Conservation (phyloP, 1,140 invertebrate genomes). For the Micrasema longulum region DNA sequence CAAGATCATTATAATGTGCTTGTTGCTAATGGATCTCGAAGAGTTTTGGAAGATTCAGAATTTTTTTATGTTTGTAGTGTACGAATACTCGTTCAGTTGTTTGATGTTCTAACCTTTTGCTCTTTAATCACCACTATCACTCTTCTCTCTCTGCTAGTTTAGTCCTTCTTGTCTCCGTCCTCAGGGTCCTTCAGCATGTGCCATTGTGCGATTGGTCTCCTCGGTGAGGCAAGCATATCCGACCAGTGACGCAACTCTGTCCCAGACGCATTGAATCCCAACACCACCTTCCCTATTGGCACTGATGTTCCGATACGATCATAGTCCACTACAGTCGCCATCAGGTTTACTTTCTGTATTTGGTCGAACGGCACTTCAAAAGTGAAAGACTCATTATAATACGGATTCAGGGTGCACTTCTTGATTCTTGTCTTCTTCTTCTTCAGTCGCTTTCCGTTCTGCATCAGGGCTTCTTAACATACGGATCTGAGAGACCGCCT, state of each 20-base stretch:
- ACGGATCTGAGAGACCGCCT: slow-evolving; percentile 98
- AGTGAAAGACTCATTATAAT: too few species aligned
- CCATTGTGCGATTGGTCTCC: slow-evolving; percentile 99
- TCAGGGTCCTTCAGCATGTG: slow-evolving; percentile 98
- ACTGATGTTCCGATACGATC: slow-evolving; percentile 99
- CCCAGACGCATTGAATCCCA: slow-evolving; percentile 97
- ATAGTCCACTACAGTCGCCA: slow-evolving; percentile 99
- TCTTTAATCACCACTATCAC: slow-evolving; percentile 8
- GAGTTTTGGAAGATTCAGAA: too few species aligned
- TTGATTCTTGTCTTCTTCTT: slow-evolving; percentile 99
- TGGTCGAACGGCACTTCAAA: too few species aligned
- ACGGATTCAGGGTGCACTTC: slow-evolving; percentile 99
- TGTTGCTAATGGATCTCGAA: too few species aligned
- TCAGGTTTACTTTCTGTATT: slow-evolving; percentile 99
- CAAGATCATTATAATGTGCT: too few species aligned
- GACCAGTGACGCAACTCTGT: slow-evolving; percentile 99
- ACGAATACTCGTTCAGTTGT: slow-evolving; percentile 26
- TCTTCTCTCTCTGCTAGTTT: slow-evolving; percentile 59
- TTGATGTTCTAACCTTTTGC: slow-evolving; percentile 23
- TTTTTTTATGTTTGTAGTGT: slow-evolving; percentile 28
- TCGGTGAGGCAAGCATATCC: slow-evolving; percentile 97
- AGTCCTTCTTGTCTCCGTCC: slow-evolving; percentile 92
- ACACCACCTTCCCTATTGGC: slow-evolving; percentile 96
- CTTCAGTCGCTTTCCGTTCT: slow-evolving; percentile 99
- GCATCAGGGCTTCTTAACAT: slow-evolving; percentile 99